Conservation (phyloP, 2,113 vertebrate genomes). For the Embiotoca jacksoni region DNA sequence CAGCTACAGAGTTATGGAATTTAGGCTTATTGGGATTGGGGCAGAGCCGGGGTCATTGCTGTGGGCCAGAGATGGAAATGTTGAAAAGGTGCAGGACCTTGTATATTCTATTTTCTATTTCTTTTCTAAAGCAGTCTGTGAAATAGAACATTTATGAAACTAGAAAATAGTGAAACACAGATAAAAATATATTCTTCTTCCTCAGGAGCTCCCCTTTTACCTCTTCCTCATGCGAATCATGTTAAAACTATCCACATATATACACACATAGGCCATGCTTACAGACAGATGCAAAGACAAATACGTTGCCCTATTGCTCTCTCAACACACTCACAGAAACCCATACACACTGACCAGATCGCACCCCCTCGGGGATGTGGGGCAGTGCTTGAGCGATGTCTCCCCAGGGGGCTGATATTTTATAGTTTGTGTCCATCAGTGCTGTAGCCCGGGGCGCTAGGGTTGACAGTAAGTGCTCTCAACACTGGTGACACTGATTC, state of each 20-base stretch:
- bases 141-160: background rate
- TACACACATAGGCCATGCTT: slow-evolving; percentile 50
- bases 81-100: too few relatives aligned
- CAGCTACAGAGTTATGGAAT: slow-evolving; percentile 43
- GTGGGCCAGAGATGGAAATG: too few relatives aligned
- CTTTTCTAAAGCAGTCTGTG: background rate
- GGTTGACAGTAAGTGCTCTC: slow-evolving; percentile 90
- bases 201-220: slow-evolving; percentile 18
- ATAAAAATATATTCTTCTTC: background rate
- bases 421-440: slow-evolving; percentile 91
- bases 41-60: background rate
- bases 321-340: slow-evolving; percentile 60
- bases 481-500: slow-evolving; percentile 89
- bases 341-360: slow-evolving; percentile 73
- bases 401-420: slow-evolving; percentile 89
- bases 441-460: slow-evolving; percentile 82
- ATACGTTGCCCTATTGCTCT: slow-evolving; percentile 53
- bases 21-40: slow-evolving; percentile 3
- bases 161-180: background rate
- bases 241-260: slow-evolving; percentile 38
- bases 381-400: slow-evolving; percentile 84
- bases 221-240: slow-evolving; percentile 54
- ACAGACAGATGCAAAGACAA: slow-evolving; percentile 47
- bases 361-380: slow-evolving; percentile 79
- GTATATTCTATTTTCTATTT: background rate